Percentiles rank a stretch among this genome's conserved stretches.
Conservation (phyloP, 1,140 invertebrate species). For the Drosophila obscura region DNA sequence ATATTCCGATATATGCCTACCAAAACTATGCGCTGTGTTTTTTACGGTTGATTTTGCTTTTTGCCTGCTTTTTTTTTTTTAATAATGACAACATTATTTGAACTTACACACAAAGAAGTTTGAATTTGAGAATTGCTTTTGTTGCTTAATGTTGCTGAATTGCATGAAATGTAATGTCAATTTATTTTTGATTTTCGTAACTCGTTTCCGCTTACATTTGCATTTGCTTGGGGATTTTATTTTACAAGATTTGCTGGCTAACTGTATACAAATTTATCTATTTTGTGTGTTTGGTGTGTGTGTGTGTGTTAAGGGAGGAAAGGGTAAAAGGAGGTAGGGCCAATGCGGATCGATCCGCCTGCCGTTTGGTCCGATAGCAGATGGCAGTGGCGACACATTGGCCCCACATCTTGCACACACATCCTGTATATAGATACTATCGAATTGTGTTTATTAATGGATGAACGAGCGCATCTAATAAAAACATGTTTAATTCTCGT, state of each 20-base stretch:
- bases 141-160: slow-evolving; percentile 32
- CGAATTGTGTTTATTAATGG: slow-evolving; percentile 24
- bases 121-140: slow-evolving; percentile 32
- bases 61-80: slow-evolving; percentile 5
- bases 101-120: slow-evolving; percentile 63
- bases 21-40: slow-evolving; percentile 66
- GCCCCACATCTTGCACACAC: slow-evolving; percentile 27
- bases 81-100: slow-evolving; percentile 15
- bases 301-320: background rate
- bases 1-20: slow-evolving; percentile 68
- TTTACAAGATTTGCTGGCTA: slow-evolving; percentile 49
- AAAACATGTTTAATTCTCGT: slow-evolving; percentile 44
- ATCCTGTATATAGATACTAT: slow-evolving; percentile 5
- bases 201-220: background rate
- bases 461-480: slow-evolving; percentile 39
- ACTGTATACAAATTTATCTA: slow-evolving; percentile 70
- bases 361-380: slow-evolving; percentile 14
- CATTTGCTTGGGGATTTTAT: slow-evolving; percentile 33
- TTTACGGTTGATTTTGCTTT: slow-evolving; percentile 32
- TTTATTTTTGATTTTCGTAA: slow-evolving; percentile 33
- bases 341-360: slow-evolving; percentile 10
- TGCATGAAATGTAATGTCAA: slow-evolving; percentile 45
- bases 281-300: slow-evolving; percentile 42
- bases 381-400: slow-evolving; percentile 8
- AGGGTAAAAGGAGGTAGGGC: background rate